phyloP scores from a whole-genome alignment of 1,140 invertebrate genomes.

The Aricia agestis region DNA sequence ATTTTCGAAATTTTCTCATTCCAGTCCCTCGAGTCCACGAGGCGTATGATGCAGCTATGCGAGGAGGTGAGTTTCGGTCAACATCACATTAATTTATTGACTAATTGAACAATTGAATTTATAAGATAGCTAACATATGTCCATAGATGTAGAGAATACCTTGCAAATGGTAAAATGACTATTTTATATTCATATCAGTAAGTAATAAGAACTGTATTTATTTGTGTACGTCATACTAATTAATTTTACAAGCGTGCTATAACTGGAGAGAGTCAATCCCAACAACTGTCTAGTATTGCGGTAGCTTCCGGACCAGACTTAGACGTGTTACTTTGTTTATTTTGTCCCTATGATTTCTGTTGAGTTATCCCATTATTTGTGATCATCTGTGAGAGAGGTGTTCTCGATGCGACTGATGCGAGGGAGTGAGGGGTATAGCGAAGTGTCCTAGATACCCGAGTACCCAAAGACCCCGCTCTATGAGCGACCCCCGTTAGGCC shows the following conservation, averaged over 20 bases:
- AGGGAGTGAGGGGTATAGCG: constrained; percentile 74
- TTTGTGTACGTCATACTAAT: constrained; percentile 27
- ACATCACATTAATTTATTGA: constrained; percentile 19
- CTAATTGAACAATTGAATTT: constrained; percentile 20
- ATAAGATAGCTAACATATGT: constrained; percentile 14
- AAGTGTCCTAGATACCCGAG: constrained; percentile 65
- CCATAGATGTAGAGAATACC: constrained; percentile 49
- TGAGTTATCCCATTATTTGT: constrained; percentile 70
- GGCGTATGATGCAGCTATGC: constrained; percentile 96
- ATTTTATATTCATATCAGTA: constrained; percentile 17
- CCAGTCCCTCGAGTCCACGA: constrained; percentile 97
- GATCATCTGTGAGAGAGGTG: constrained; percentile 75
- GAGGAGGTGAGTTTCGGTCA: constrained; percentile 90
- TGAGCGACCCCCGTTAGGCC: constrained; percentile 65
- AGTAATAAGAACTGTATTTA: constrained; percentile 5
- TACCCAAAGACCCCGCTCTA: constrained; percentile 46
- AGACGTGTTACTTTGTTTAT: constrained; percentile 52
- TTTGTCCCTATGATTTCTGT: constrained; percentile 64
- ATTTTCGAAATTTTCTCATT: constrained; percentile 45
- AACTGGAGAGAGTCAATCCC: constrained; percentile 41
- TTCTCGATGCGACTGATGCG: constrained; percentile 74
- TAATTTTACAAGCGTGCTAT: constrained; percentile 31
- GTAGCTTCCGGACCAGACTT: constrained; percentile 21
- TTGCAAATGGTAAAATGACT: constrained; percentile 32
- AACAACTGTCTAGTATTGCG: constrained; percentile 37